These are phyloP conservation scores for Dione juno DNA, from an alignment of 2,888 invertebrate species.

Conservation along the genomic window DNA sequence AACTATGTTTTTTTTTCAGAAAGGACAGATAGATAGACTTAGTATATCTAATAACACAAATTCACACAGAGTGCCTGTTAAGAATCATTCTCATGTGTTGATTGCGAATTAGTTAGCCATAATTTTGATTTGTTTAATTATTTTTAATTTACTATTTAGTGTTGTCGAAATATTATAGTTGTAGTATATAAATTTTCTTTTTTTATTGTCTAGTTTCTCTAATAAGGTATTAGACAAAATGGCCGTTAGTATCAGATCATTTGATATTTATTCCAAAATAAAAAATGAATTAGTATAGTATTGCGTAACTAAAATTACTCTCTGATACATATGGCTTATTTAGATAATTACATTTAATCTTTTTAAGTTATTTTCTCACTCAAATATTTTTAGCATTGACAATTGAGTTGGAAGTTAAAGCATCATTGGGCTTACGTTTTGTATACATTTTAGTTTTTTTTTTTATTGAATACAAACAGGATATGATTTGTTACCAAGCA, in stretches of 20 bases:
- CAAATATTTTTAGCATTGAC: constrained; percentile 54
- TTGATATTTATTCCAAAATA: constrained; percentile 51
- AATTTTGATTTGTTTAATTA: constrained; percentile 72
- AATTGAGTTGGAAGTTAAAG: constrained; percentile 55
- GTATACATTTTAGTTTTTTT: constrained; percentile 72
- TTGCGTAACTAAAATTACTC: constrained; percentile 57
- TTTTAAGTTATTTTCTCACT: constrained; percentile 76
- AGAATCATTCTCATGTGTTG: constrained; percentile 72
- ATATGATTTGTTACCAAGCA: constrained; percentile 83
- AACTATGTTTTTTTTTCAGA: constrained; percentile 37
- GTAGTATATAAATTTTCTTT: constrained; percentile 69
- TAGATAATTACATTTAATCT: constrained; percentile 79
- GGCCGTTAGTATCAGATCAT: constrained; percentile 67
- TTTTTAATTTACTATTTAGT: constrained; percentile 70
- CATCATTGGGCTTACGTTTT: constrained; percentile 75
- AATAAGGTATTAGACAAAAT: constrained; percentile 51
- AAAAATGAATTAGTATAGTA: constrained; percentile 27
- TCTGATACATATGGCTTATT: constrained; percentile 66
- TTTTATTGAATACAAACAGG: constrained; percentile 81
- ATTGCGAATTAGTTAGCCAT: constrained; percentile 75
- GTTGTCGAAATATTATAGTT: constrained; percentile 73
- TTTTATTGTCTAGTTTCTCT: constrained; percentile 52
- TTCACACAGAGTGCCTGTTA: constrained; percentile 82
- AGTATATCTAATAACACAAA: constrained; percentile 68
- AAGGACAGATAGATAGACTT: constrained; percentile 55